Evolutionary conservation across 2,888 invertebrate genomes (phyloP), one percentile per base, ranked within the genome.

Genomic region (Syrphus vitripennis): DNA sequence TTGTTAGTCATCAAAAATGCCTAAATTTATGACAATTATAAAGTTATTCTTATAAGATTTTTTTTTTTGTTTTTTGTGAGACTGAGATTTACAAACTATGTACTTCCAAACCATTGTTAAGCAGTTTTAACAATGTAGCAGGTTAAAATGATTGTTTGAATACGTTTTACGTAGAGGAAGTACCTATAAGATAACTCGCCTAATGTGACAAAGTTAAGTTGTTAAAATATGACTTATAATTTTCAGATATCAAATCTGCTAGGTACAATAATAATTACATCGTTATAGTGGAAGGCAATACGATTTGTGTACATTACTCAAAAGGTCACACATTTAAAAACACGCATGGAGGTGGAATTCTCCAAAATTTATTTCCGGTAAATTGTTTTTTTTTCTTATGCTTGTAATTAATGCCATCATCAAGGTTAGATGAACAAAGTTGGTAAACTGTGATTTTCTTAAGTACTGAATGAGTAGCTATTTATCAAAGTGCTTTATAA

Each of bases 21-120:
- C 48, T 72, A 26, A 53, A 42, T 65, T 77, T 42, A n/a, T 50
- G 16, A 31, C 19, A 63, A 26, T 50, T 50, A 12, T 29, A 24
- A 40, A 45, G 37, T 55, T 37, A 6, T 19, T 29, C 34, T 79
- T 71, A 57, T 57, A 45, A 19, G 14, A 21, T 1, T 1, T 37
- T n/a, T 72, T 37, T 50, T 61, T 31, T n/a, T n/a, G n/a, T n/a
- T n/a, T n/a, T n/a, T n/a, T n/a, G n/a, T n/a, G n/a, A 9, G 42
- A 50, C 42, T 79, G 72, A 65, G 79, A 75, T 29, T 42, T 37
- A n/a, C 1, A 61, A n/a, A n/a, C n/a, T n/a, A 37, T 7, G 3
- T n/a, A 61, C 14, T 59, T 59, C 34, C 14, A 19, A 0, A 34
- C 0, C 4, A 40, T 40, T 70, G 19, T 77, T 31, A 40, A 50